Evolutionary conservation across 2,888 invertebrate species (phyloP).

Genomic region (Timema cristinae): DNA sequence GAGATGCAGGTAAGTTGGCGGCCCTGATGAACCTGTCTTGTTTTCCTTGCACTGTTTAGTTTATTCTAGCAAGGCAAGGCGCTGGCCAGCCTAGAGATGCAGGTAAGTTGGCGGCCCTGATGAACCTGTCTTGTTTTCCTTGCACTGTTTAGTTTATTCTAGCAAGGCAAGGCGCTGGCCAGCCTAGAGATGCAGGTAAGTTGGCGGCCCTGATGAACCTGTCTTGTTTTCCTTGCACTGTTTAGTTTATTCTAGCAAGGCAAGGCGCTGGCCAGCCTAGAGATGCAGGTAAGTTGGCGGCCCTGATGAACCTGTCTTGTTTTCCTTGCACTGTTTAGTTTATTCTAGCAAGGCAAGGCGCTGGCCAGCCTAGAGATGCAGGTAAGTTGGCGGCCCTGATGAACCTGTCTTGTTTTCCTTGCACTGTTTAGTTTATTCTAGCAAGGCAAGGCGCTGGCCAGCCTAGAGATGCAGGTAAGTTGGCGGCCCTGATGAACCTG

Average conservation of each 20-base stretch:
- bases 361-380: too few relatives aligned
- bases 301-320: background rate
- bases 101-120: background rate
- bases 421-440: constrained; percentile 24
- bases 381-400: too few relatives aligned
- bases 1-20: too few relatives aligned
- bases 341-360: too few relatives aligned
- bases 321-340: constrained; percentile 14
- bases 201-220: too few relatives aligned
- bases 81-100: too few relatives aligned
- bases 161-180: too few relatives aligned
- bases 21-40: too few relatives aligned
- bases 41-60: constrained; percentile 16
- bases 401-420: background rate
- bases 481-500: background rate
- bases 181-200: too few relatives aligned
- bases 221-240: background rate
- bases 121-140: constrained; percentile 14
- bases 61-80: constrained; percentile 16
- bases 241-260: constrained; percentile 22
- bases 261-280: too few relatives aligned
- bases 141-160: background rate
- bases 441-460: too few relatives aligned
- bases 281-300: background rate
- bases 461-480: too few relatives aligned